Evolutionary conservation across 2,797 vertebrate genomes (phyloP).

Genomic region (Oceanodroma leucorhoa): DNA sequence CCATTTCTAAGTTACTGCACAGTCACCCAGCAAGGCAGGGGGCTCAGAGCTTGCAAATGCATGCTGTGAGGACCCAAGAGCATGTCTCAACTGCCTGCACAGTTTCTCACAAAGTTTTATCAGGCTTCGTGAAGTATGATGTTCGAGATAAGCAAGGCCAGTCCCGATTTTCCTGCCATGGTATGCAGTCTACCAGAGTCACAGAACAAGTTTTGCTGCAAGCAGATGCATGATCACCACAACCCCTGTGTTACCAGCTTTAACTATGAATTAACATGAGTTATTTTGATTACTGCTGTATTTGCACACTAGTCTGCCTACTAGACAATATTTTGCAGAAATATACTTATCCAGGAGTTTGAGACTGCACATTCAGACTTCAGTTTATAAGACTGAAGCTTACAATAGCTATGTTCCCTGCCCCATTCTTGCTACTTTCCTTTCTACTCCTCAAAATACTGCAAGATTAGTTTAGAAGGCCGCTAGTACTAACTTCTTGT

Average conservation of each 20-base stretch:
- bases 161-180: conserved; percentile 16
- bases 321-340: background rate
- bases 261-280: background rate
- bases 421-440: background rate
- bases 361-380: background rate
- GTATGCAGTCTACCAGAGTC: background rate
- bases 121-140: background rate
- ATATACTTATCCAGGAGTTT: background rate
- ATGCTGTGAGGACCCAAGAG: background rate
- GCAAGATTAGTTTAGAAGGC: background rate
- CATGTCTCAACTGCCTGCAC: background rate
- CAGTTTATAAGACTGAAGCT: background rate
- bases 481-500: background rate
- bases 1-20: background rate
- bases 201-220: conserved; percentile 48
- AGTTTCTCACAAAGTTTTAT: background rate
- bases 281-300: conserved; percentile 6
- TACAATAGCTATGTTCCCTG: background rate
- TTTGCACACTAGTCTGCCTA: background rate
- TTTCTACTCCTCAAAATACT: background rate
- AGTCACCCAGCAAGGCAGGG: background rate
- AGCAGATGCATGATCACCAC: background rate
- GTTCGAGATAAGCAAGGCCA: conserved; percentile 8
- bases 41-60: background rate
- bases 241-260: background rate